These are phyloP conservation scores for Drosophila biarmipes DNA, from an alignment of 1,140 invertebrate species.

Conservation along the genomic window DNA sequence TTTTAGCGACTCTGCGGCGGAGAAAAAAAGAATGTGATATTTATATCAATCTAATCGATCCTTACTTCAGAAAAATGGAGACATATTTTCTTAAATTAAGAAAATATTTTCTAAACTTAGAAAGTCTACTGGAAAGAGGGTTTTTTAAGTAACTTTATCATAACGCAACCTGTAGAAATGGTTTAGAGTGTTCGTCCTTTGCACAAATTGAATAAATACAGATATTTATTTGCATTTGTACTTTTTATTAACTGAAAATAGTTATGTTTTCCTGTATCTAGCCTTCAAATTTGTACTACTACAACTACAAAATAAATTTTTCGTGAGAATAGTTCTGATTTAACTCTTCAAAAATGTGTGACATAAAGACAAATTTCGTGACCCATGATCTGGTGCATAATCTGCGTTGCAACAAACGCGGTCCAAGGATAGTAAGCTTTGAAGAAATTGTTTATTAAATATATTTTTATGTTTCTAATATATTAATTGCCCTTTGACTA, in stretches of 20 bases:
- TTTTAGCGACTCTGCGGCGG: neutral
- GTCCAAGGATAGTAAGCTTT: slow-evolving; percentile 17
- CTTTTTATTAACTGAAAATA: neutral
- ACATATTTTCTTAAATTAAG: no score
- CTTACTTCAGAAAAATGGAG: no score
- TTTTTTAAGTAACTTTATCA: no score
- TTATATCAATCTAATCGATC: neutral
- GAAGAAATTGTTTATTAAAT: neutral
- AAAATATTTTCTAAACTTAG: no score
- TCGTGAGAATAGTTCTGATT: neutral
- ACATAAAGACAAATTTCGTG: slow-evolving; percentile 39
- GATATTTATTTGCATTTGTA: no score
- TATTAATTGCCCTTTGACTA: neutral
- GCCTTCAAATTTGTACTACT: neutral
- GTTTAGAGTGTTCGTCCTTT: no score
- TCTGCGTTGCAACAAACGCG: slow-evolving; percentile 8
- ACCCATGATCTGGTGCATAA: slow-evolving; percentile 54
- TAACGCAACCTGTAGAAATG: no score
- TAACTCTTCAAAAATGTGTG: slow-evolving; percentile 34
- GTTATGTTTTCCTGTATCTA: neutral
- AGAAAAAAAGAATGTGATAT: neutral
- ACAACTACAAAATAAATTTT: slow-evolving; percentile 21
- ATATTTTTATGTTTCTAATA: neutral
- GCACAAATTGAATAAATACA: no score
- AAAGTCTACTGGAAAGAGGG: no score